Evolutionary conservation across 2,797 vertebrate genomes (phyloP).

Genomic region (Anguilla megastoma): DNA sequence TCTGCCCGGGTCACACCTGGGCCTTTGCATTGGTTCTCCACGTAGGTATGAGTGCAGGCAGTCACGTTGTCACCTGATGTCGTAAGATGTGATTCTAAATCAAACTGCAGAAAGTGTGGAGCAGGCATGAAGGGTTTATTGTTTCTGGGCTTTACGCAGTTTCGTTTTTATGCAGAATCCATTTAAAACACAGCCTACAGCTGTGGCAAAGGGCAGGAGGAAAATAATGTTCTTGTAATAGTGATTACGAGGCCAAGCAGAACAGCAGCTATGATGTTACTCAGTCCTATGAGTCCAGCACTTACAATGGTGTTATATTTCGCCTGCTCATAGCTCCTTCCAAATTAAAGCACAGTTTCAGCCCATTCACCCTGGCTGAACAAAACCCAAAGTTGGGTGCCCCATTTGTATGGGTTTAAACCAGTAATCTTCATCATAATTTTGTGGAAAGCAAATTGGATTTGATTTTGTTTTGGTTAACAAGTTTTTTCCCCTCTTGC

Average conservation of each 20-base stretch:
- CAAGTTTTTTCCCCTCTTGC: slow-evolving; percentile 47
- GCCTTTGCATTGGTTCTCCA: neutral
- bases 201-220: neutral
- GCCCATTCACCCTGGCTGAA: neutral
- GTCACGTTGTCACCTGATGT: neutral
- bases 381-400: neutral
- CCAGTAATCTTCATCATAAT: slow-evolving; percentile 16
- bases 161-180: neutral
- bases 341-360: neutral
- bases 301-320: neutral
- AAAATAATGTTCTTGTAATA: neutral
- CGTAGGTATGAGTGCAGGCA: neutral
- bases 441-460: slow-evolving; percentile 34
- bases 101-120: neutral
- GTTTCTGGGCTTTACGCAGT: neutral
- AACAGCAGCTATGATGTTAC: neutral
- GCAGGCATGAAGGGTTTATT: neutral
- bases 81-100: neutral
- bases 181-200: neutral
- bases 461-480: slow-evolving; percentile 43
- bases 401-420: neutral
- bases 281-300: neutral
- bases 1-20: neutral
- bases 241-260: neutral
- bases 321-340: neutral